Evolutionary conservation across 2,888 invertebrate genomes (phyloP).

Genomic region (Anodontia alba): DNA sequence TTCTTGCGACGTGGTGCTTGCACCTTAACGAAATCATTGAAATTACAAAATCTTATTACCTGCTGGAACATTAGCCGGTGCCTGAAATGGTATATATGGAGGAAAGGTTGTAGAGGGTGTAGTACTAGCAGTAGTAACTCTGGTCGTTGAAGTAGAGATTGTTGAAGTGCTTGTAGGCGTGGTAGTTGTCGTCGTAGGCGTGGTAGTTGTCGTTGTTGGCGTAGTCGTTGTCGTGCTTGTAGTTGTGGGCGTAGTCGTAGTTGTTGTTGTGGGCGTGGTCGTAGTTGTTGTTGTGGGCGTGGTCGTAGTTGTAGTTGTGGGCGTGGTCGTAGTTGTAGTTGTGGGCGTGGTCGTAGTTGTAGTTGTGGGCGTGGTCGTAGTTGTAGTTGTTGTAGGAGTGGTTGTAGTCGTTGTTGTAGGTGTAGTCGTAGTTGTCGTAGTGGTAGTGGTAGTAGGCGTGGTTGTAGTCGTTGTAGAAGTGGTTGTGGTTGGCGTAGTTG

Average conservation of each 20-base stretch:
- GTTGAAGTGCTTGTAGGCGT: constrained; percentile 28
- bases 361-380: constrained; percentile 21
- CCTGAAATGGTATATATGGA: constrained; percentile 47
- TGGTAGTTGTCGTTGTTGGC: background rate
- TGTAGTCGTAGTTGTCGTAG: too few species aligned
- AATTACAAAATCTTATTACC: too few species aligned
- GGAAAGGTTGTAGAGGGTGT: constrained; percentile 39
- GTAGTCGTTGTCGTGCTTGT: constrained; percentile 1
- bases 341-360: background rate
- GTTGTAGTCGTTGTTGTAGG: background rate
- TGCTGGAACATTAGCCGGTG: constrained; percentile 46
- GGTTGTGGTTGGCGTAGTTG: too few species aligned
- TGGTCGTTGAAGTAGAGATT: constrained; percentile 40
- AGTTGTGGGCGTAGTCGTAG: constrained; percentile 16
- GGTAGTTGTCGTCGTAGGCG: background rate
- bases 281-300: background rate
- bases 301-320: constrained; percentile 15
- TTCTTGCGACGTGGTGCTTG: too few species aligned
- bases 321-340: constrained; percentile 19
- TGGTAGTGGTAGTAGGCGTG: too few species aligned
- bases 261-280: background rate
- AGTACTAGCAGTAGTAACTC: constrained; percentile 31
- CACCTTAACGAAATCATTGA: too few species aligned
- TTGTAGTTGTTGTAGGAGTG: constrained; percentile 7
- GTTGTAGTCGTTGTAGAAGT: too few species aligned